Conservation (phyloP, 2,888 invertebrate species). For the Aromia moschata region DNA sequence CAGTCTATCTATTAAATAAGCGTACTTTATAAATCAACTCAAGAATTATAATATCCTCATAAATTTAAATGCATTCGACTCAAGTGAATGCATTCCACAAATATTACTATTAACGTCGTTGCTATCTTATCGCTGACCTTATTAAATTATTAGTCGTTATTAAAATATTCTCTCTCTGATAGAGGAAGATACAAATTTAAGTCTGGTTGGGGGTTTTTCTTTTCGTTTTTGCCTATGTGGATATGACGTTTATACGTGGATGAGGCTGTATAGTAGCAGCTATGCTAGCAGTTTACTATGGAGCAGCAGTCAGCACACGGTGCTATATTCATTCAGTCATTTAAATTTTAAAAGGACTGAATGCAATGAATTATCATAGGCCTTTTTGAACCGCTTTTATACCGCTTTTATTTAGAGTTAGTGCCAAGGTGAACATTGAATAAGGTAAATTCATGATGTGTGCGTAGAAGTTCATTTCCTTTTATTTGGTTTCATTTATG, state of each 20-base stretch:
- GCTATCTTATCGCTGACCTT: not conserved
- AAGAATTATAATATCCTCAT: not conserved
- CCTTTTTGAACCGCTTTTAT: constrained; percentile 18
- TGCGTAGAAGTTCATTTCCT: too few species aligned
- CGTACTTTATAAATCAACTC: not conserved
- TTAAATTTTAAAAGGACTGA: constrained; percentile 21
- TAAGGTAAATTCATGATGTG: too few species aligned
- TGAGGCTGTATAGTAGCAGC: not conserved
- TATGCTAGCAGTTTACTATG: not conserved
- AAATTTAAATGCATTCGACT: not conserved
- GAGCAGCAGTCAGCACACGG: constrained; percentile 6
- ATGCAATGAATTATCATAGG: constrained; percentile 20
- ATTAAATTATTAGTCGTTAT: not conserved
- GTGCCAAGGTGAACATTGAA: too few species aligned
- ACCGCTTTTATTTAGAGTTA: too few species aligned
- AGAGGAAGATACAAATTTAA: not conserved
- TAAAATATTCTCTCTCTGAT: not conserved
- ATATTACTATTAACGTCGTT: not conserved
- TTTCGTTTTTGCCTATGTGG: not conserved
- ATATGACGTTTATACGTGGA: not conserved
- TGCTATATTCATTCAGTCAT: constrained; percentile 1
- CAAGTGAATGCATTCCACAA: not conserved
- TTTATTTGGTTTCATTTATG: too few species aligned
- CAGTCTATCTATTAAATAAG: too few species aligned
- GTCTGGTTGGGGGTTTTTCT: not conserved